Evolutionary conservation across 2,113 vertebrate genomes (phyloP).

Genomic region (Picathartes gymnocephalus): DNA sequence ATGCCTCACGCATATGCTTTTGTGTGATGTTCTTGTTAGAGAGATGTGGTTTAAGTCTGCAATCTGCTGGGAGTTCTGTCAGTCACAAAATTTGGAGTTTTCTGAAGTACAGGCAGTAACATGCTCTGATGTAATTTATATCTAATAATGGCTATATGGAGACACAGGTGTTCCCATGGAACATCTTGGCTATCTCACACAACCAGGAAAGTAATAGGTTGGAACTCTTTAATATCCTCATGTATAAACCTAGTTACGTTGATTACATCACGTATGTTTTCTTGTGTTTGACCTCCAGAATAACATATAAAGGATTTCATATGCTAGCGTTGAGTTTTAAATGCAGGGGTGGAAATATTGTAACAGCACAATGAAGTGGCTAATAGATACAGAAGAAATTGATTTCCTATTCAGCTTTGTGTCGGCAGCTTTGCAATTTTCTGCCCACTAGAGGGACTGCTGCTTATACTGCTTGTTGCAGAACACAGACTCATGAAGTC

Average conservation of each 20-base stretch:
- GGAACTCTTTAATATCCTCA: accelerated
- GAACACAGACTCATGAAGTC: background rate
- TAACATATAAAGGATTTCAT: background rate
- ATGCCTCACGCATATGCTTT: background rate
- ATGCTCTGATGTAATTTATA: background rate
- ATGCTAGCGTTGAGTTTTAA: background rate
- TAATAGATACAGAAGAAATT: background rate
- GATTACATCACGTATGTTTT: background rate
- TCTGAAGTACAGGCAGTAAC: background rate
- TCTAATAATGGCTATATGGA: background rate
- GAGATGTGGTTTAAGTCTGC: background rate
- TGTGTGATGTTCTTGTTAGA: background rate
- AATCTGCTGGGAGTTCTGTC: background rate
- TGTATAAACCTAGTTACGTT: background rate
- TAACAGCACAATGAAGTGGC: background rate
- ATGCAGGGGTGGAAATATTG: background rate
- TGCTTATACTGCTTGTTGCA: background rate
- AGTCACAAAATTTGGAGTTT: background rate
- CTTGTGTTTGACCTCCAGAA: background rate
- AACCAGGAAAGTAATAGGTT: background rate
- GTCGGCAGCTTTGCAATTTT: background rate
- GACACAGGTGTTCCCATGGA: background rate
- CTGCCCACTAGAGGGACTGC: slow-evolving; percentile 53
- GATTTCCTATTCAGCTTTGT: background rate
- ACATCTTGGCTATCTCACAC: background rate